These are phyloP conservation scores for Artemisiospiza belli DNA, from an alignment of 2,113 vertebrate genomes.

Conservation along the genomic window DNA sequence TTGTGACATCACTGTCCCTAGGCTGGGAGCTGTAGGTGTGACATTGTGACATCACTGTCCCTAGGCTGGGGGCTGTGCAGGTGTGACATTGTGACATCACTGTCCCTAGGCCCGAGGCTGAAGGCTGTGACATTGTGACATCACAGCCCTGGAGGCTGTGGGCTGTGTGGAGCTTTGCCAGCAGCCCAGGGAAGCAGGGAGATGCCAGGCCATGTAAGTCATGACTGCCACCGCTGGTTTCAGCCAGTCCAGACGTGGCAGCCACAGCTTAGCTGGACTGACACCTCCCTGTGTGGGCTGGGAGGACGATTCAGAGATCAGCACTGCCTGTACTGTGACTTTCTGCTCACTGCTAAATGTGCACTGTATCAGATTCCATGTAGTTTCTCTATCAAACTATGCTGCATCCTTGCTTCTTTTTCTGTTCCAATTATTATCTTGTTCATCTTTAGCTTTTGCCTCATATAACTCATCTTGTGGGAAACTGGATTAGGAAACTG, in stretches of 20 bases:
- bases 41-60: no score
- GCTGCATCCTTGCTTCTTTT: background rate
- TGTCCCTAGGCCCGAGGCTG: background rate
- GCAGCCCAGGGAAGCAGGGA: background rate
- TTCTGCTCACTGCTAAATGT: background rate
- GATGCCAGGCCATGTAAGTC: background rate
- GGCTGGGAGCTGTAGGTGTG: no score
- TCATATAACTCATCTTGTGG: background rate
- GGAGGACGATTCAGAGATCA: background rate
- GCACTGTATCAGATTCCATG: background rate
- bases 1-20: no score
- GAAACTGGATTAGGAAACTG: background rate
- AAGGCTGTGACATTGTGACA: no score
- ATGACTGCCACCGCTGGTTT: background rate
- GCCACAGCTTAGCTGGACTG: background rate
- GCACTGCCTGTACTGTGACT: rapidly evolving
- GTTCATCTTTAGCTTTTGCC: background rate
- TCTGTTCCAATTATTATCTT: background rate
- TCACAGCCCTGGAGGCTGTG: background rate
- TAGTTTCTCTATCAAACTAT: background rate
- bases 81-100: no score
- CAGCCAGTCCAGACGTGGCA: background rate
- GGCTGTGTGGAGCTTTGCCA: background rate
- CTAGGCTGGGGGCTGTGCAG: background rate
- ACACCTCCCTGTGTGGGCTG: rapidly evolving